These are phyloP conservation scores for Gymnocypris eckloni DNA, from an alignment of 2,797 vertebrate species.

Conservation along the genomic window DNA sequence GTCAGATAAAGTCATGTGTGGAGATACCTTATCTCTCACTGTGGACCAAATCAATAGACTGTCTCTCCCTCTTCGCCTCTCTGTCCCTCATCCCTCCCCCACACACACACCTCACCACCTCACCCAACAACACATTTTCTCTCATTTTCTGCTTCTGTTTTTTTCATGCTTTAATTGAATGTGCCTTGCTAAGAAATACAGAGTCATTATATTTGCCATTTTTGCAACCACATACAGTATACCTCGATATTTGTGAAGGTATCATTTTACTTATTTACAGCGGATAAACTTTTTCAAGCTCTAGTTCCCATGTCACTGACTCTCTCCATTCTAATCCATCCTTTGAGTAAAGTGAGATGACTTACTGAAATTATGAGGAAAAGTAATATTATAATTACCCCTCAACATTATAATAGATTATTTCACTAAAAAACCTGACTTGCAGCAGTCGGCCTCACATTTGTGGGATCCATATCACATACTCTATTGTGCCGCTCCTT, in stretches of 20 bases:
- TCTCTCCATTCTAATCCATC: constrained; percentile 45
- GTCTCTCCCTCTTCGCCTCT: constrained; percentile 71
- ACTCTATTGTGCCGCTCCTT: constrained; percentile 66
- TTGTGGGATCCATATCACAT: constrained; percentile 76
- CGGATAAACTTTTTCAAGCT: constrained; percentile 55
- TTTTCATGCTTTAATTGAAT: background rate
- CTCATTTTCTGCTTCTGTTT: background rate
- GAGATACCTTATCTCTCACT: constrained; percentile 80
- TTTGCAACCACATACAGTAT: constrained; percentile 1
- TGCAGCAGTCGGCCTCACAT: constrained; percentile 68
- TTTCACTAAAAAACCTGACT: constrained; percentile 14
- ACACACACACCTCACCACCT: too few species aligned
- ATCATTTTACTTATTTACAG: constrained; percentile 25
- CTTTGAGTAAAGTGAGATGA: constrained; percentile 75
- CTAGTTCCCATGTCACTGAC: constrained; percentile 32
- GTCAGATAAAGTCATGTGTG: constrained; percentile 75
- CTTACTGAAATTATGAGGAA: constrained; percentile 71
- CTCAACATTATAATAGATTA: constrained; percentile 56
- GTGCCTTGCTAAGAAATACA: background rate
- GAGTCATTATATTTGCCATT: background rate
- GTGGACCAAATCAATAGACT: constrained; percentile 77
- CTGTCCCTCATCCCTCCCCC: constrained; percentile 41
- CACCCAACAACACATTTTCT: constrained; percentile 1
- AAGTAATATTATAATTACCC: constrained; percentile 77
- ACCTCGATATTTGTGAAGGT: background rate